Percentiles rank a stretch among this genome's conserved stretches.
Evolutionary conservation across 2,113 vertebrate species (phyloP).

Genomic region (Proteles cristata): DNA sequence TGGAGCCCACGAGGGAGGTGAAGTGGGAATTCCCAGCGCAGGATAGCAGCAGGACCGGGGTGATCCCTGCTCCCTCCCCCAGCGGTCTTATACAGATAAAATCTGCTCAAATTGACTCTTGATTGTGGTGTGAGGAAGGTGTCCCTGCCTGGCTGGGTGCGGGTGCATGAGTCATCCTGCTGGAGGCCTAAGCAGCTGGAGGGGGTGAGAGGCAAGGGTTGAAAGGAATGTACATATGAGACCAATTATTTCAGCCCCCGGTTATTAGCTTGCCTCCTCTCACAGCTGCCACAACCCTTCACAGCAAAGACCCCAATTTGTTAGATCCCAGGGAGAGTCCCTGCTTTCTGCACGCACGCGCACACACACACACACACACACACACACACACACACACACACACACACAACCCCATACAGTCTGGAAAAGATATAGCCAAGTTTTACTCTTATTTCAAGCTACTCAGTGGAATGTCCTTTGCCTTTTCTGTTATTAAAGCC

Average conservation of each 20-base stretch:
- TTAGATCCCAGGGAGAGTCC: background rate
- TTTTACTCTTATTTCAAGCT: constrained; percentile 35
- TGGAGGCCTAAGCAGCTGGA: background rate
- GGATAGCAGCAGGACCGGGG: too few species aligned
- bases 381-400: background rate
- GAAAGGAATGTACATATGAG: background rate
- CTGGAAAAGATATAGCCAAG: background rate
- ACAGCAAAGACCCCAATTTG: constrained; percentile 39
- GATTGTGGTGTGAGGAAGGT: constrained; percentile 33
- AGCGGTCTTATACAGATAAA: background rate
- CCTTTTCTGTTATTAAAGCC: constrained; percentile 52
- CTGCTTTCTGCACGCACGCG: accelerated
- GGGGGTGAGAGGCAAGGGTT: background rate
- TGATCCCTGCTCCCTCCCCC: background rate
- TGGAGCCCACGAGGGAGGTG: background rate
- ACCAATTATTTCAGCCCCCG: constrained; percentile 60
- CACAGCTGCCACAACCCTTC: constrained; percentile 2
- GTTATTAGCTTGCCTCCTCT: constrained; percentile 12
- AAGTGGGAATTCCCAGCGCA: background rate
- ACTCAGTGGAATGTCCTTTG: background rate
- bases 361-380: background rate
- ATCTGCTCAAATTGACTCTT: constrained; percentile 39
- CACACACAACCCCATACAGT: background rate
- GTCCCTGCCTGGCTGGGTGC: background rate
- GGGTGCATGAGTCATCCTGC: background rate